Evolutionary conservation across 2,113 vertebrate genomes (phyloP).

Genomic region (Cyphomyrus discorhynchus): DNA sequence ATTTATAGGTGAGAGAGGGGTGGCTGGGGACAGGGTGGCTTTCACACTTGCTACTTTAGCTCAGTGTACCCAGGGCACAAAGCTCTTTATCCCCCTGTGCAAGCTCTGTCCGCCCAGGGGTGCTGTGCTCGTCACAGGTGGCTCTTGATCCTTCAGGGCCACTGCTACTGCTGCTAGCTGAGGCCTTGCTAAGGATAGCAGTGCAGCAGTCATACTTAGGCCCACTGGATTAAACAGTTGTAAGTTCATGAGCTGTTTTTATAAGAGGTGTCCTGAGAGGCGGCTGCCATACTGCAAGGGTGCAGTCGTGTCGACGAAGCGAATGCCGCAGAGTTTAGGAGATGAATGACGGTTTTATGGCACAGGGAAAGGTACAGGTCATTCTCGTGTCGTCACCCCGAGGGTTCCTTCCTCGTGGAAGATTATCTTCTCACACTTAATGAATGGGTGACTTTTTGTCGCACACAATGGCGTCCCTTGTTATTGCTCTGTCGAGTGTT

Average conservation of each 20-base stretch:
- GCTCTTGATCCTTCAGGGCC: not conserved
- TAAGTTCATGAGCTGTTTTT: not conserved
- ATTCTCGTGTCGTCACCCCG: not conserved
- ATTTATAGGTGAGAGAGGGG: conserved; percentile 57
- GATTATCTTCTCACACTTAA: not conserved
- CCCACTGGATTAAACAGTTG: not conserved
- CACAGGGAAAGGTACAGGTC: not conserved
- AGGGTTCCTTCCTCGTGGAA: not conserved
- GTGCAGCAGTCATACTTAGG: not conserved
- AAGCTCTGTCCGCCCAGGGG: conserved; percentile 42
- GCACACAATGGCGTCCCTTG: not conserved
- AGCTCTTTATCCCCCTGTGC: conserved; percentile 56
- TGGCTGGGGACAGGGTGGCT: conserved; percentile 35
- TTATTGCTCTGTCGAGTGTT: not conserved
- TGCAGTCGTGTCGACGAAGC: not conserved
- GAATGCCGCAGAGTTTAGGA: not conserved
- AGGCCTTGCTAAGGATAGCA: not conserved
- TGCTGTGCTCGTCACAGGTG: not conserved
- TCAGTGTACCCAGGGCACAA: conserved; percentile 46
- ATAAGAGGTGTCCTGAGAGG: not conserved
- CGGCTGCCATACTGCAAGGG: not conserved
- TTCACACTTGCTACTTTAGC: conserved; percentile 63
- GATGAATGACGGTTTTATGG: not conserved
- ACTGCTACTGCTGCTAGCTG: not conserved
- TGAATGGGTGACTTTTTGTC: not conserved